Conservation (phyloP, 1,140 invertebrate genomes). For the Saccostrea echinata region DNA sequence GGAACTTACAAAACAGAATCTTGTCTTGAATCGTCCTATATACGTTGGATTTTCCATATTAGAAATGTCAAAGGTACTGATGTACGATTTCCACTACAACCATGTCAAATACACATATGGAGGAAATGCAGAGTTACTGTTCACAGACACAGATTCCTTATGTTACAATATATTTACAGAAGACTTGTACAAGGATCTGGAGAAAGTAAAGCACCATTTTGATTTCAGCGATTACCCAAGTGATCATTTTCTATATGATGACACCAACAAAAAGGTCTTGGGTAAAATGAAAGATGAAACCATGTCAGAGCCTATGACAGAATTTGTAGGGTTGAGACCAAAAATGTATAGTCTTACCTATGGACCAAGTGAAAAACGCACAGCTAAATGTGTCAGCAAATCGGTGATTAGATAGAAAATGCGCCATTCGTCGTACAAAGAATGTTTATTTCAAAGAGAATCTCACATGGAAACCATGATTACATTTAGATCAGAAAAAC, state of each 20-base stretch:
- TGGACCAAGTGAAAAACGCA: slow-evolving; percentile 35
- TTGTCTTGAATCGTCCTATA: slow-evolving; percentile 60
- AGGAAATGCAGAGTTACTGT: slow-evolving; percentile 70
- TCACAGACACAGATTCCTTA: slow-evolving; percentile 80
- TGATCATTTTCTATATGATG: slow-evolving; percentile 43
- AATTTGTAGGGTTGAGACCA: slow-evolving; percentile 20
- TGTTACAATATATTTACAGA: slow-evolving; percentile 76
- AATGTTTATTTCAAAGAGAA: slow-evolving; percentile 37
- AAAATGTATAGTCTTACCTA: slow-evolving; percentile 45
- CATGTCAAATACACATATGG: slow-evolving; percentile 71
- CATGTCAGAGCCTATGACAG: slow-evolving; percentile 2
- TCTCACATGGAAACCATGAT: slow-evolving; percentile 42
- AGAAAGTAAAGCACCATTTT: slow-evolving; percentile 47
- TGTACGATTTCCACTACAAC: slow-evolving; percentile 76
- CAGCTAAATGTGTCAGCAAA: slow-evolving; percentile 47
- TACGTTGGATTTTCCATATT: slow-evolving; percentile 66
- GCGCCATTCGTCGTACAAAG: slow-evolving; percentile 25
- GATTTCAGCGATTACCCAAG: slow-evolving; percentile 56
- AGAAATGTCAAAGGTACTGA: slow-evolving; percentile 52
- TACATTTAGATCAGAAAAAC: slow-evolving; percentile 23
- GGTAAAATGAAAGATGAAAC: slow-evolving; percentile 52
- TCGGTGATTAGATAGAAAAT: slow-evolving; percentile 37
- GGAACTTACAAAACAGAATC: slow-evolving; percentile 55
- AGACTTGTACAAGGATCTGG: slow-evolving; percentile 72
- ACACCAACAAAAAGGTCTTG: too few species aligned